These are phyloP conservation scores for Hylyphantes graminicola DNA, from an alignment of 1,140 invertebrate species.

Conservation along the genomic window DNA sequence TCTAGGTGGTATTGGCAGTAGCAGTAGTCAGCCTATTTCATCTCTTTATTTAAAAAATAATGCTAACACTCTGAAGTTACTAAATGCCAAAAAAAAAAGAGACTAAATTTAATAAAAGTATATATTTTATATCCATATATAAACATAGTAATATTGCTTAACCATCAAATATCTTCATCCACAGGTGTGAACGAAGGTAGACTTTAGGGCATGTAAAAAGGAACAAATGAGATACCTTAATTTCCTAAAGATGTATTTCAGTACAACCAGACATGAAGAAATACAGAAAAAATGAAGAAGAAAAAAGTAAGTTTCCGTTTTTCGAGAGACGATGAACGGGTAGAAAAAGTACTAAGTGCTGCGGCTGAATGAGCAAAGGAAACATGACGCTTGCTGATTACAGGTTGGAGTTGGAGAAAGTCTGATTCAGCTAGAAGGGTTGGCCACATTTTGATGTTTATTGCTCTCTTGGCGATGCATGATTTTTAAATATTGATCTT, in stretches of 20 bases:
- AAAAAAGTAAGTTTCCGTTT: slow-evolving; percentile 6
- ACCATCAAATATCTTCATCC: slow-evolving; percentile 1
- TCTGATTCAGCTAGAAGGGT: neutral
- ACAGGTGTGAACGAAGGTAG: slow-evolving; percentile 16
- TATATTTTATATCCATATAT: too few species aligned
- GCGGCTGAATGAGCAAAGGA: slow-evolving; percentile 39
- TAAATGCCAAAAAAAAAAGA: too few species aligned
- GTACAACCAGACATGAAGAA: neutral
- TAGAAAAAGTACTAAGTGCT: slow-evolving; percentile 1
- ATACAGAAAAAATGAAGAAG: neutral
- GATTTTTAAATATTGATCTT: too few species aligned
- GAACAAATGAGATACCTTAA: neutral
- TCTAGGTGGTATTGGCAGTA: too few species aligned
- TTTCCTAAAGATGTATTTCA: slow-evolving; percentile 7
- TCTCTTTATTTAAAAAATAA: too few species aligned
- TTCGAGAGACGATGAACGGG: neutral
- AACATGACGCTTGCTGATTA: slow-evolving; percentile 43
- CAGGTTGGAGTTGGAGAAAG: slow-evolving; percentile 33
- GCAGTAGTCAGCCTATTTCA: too few species aligned
- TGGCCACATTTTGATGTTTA: neutral
- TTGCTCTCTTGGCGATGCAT: neutral
- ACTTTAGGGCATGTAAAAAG: neutral
- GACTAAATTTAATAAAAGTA: too few species aligned
- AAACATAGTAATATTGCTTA: too few species aligned
- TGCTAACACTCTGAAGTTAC: too few species aligned